Conservation (phyloP, 1,140 invertebrate genomes). For the Brachionus asplanchnoidis region DNA sequence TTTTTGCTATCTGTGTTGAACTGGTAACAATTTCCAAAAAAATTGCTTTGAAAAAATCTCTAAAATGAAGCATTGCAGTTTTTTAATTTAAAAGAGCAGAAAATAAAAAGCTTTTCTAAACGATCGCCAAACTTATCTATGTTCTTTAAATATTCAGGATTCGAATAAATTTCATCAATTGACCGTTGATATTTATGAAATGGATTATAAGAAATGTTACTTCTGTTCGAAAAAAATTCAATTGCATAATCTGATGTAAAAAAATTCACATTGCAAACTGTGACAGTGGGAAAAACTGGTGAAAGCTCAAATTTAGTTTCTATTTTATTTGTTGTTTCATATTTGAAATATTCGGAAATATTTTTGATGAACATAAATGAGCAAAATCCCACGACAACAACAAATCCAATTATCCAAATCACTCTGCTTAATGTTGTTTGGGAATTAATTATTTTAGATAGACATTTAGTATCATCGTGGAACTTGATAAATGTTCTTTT, state of each 20-base stretch:
- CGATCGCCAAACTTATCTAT: not conserved
- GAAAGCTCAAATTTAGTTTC: not conserved
- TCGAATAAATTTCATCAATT: not conserved
- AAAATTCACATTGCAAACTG: not conserved
- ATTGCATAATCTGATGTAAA: not conserved
- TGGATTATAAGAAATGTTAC: not conserved
- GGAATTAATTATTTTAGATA: not conserved
- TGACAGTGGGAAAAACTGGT: not conserved
- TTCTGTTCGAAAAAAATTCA: not conserved
- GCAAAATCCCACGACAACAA: not conserved
- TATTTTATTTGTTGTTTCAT: not conserved
- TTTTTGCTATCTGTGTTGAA: not conserved
- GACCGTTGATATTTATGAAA: not conserved
- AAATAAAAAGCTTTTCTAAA: not conserved
- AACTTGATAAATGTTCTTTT: not conserved
- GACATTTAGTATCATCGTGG: not conserved
- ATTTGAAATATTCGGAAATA: not conserved
- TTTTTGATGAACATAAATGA: not conserved
- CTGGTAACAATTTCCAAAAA: not conserved
- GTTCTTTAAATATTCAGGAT: not conserved
- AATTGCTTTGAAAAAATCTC: not conserved
- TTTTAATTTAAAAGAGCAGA: not conserved
- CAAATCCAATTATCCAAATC: not conserved
- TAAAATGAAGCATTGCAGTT: not conserved
- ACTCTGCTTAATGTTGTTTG: not conserved